phyloP scores from a whole-genome alignment of 2,113 vertebrate genomes.

The Heterocephalus glaber region DNA sequence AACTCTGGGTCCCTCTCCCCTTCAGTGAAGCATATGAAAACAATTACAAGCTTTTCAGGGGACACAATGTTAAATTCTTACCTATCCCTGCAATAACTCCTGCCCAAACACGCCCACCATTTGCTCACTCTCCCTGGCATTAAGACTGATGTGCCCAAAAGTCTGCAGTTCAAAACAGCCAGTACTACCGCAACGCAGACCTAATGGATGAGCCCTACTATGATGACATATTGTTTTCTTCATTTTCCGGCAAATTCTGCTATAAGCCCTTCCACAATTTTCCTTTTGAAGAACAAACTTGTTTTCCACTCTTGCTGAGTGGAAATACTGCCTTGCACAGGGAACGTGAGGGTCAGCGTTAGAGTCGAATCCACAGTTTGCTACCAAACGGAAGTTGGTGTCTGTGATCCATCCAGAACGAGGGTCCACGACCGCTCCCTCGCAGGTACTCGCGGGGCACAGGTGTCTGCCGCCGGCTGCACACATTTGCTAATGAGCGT shows the following conservation, averaged over 20 bases:
- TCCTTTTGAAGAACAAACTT: constrained; percentile 45
- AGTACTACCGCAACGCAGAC: background rate
- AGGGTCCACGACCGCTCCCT: background rate
- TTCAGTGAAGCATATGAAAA: constrained; percentile 66
- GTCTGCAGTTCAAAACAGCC: background rate
- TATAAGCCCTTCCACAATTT: background rate
- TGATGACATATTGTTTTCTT: background rate
- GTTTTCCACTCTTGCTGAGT: background rate
- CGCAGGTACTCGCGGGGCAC: constrained; percentile 46
- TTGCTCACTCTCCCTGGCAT: background rate
- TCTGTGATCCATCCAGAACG: background rate
- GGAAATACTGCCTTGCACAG: constrained; percentile 3
- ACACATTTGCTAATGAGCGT: constrained; percentile 79
- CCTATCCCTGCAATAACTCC: background rate
- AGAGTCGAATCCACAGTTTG: background rate
- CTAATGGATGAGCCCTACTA: background rate
- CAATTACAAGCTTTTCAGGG: constrained; percentile 3
- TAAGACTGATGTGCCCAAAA: background rate
- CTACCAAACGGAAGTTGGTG: constrained; percentile 35
- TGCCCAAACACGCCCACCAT: background rate
- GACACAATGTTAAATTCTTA: background rate
- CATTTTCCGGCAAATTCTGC: background rate
- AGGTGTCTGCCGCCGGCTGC: constrained; percentile 80
- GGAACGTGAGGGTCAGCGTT: background rate
- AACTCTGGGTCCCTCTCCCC: constrained; percentile 25